Evolutionary conservation across 1,140 invertebrate genomes (phyloP).

Genomic region (Sycobia sp.): DNA sequence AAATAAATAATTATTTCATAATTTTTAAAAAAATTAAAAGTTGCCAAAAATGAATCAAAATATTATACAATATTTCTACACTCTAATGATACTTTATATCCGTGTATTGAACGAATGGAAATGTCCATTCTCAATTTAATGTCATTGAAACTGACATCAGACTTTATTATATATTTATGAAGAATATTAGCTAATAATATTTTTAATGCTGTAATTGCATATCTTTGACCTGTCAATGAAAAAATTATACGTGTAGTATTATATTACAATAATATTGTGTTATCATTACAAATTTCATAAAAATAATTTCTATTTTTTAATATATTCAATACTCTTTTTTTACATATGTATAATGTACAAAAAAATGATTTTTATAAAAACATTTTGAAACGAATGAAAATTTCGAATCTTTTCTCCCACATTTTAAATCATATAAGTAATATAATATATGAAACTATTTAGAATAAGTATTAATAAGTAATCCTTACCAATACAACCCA

Average conservation of each 20-base stretch:
- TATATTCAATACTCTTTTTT: no score
- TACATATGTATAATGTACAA: no score
- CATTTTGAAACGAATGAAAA: no score
- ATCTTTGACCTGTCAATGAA: constrained; percentile 20
- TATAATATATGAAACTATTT: no score
- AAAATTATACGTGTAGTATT: background rate
- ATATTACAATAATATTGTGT: no score
- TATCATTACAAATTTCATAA: background rate
- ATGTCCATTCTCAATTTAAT: constrained; percentile 29
- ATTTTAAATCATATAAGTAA: no score
- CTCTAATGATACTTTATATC: constrained; percentile 21
- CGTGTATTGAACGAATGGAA: constrained; percentile 24
- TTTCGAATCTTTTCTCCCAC: no score
- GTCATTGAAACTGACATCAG: background rate
- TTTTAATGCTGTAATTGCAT: constrained; percentile 31
- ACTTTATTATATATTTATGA: constrained; percentile 7
- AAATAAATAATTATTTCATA: no score
- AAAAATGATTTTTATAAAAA: no score
- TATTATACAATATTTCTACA: background rate
- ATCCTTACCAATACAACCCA: constrained; percentile 67
- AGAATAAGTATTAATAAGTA: no score
- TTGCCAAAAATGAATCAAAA: no score
- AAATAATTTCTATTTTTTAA: background rate
- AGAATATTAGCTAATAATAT: constrained; percentile 23
- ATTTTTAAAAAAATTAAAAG: background rate